Evolutionary conservation across 2,113 vertebrate genomes (phyloP), one percentile per base, ranked within the genome.

Genomic region (Mus pahari): DNA sequence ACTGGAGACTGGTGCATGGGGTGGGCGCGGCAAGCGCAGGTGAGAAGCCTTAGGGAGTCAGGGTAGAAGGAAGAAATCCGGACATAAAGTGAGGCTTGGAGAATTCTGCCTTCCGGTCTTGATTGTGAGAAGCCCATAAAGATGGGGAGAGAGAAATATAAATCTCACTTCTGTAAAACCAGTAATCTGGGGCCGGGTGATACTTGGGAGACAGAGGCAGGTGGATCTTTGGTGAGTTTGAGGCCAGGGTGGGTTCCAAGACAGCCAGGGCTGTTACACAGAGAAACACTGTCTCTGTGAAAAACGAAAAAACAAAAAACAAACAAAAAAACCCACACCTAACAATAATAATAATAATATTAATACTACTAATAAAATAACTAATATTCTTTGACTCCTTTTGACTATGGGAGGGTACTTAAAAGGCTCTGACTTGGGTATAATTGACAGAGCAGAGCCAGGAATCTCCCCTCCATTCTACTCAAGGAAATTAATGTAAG

Each of bases 401-500:
- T 96, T n/a, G 42, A 62, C 66, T 7, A 48, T 0, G 6, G 4
- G 42, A 45, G 50, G 33, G 16, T 4, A 14, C 0, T 60, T 36
- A 60, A 14, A 24, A 62, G 87, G 36, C 78, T 33, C 12, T 3
- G 33, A 36, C 50, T 22, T 75, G n/a, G n/a, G 1, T 26, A 6
- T 14, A 14, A 50, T 60, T 48, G 28, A 62, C n/a, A 33, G 36
- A 55, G 42, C 0, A 36, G 86, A 66, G 28, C 39, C 42, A 33
- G 60, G 60, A 33, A 6, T 2, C n/a, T 45, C 33, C 9, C 24
- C 10, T 20, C n/a, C 12, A 13, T 17, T 60, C 68, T 71, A 64
- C 55, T 58, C 2, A 1, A 11, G 1, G 17, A 0, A 6, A 36
- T 6, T 31, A 33, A 16, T 13, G 3, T 4, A 3, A 48, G 1